A percentile compares a stretch with the other conserved stretches of the same genome.
phyloP scores from a whole-genome alignment of 2,113 vertebrate species.

The Pseudolaguvia tuberculata region DNA sequence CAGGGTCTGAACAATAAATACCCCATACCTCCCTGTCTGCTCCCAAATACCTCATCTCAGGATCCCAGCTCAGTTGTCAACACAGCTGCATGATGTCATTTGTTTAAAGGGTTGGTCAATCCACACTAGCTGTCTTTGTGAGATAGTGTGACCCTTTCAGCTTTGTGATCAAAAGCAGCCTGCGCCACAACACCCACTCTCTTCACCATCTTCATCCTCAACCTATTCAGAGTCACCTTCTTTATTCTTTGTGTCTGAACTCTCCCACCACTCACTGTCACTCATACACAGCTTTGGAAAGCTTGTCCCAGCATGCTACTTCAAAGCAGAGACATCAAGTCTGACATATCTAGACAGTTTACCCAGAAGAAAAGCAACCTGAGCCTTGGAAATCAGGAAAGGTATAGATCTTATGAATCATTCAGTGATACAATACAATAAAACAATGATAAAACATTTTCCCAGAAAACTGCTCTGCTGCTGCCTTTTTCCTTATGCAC shows the following conservation, averaged over 20 bases:
- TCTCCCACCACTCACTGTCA: constrained; percentile 27
- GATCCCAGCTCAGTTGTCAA: constrained; percentile 34
- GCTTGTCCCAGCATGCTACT: constrained; percentile 14
- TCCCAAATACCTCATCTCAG: constrained; percentile 27
- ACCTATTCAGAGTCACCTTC: constrained; percentile 33
- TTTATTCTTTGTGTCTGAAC: constrained; percentile 41
- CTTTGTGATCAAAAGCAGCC: constrained; percentile 29
- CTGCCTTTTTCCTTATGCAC: background rate
- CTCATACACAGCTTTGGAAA: constrained; percentile 3
- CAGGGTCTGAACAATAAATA: background rate
- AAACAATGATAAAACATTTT: background rate
- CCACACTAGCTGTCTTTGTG: constrained; percentile 31
- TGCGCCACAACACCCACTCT: constrained; percentile 5
- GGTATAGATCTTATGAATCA: background rate
- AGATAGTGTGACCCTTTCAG: constrained; percentile 34
- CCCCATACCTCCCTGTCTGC: background rate
- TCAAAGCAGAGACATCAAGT: background rate
- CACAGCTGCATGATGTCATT: constrained; percentile 48
- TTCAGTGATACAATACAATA: too few species aligned
- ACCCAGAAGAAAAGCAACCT: background rate
- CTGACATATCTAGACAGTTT: background rate
- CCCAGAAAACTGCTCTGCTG: background rate
- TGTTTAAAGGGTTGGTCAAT: constrained; percentile 34
- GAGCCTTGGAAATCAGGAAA: background rate
- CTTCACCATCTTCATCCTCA: constrained; percentile 6